Conservation (phyloP, 1,140 invertebrate species). For the Drosophila nasuta region DNA sequence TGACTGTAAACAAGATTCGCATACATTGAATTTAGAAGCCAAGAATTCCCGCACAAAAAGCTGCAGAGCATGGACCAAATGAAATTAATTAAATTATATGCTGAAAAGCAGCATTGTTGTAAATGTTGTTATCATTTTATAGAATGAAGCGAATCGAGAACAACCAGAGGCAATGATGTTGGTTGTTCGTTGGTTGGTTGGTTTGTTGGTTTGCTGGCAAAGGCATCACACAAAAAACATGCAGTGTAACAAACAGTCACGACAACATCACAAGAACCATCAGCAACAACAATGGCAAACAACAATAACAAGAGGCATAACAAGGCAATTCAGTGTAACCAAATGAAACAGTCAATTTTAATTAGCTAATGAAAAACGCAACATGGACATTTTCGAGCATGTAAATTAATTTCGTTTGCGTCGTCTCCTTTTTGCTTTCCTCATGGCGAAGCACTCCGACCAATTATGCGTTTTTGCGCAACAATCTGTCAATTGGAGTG, state of each 20-base stretch:
- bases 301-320: constrained; percentile 35
- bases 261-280: constrained; percentile 11
- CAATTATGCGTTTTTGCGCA: constrained; percentile 33
- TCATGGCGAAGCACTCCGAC: not conserved
- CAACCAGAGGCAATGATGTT: constrained; percentile 11
- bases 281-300: constrained; percentile 23
- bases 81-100: constrained; percentile 46
- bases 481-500: constrained; percentile 41
- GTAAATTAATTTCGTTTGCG: constrained; percentile 38
- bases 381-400: constrained; percentile 40
- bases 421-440: not conserved
- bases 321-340: constrained; percentile 45
- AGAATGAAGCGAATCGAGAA: constrained; percentile 25
- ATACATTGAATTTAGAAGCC: not conserved
- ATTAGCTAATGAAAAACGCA: constrained; percentile 57
- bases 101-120: constrained; percentile 34
- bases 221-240: not conserved
- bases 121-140: constrained; percentile 37
- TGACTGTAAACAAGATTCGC: not conserved
- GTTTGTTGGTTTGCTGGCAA: not conserved
- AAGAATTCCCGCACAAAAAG: not conserved
- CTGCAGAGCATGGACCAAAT: constrained; percentile 4
- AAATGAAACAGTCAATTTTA: constrained; percentile 55
- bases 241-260: constrained; percentile 1
- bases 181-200: not conserved